A percentile compares a stretch with the other conserved stretches of the same genome.
Evolutionary conservation across 2,797 vertebrate species (phyloP).

Genomic region (Percopsis omiscomaycus): DNA sequence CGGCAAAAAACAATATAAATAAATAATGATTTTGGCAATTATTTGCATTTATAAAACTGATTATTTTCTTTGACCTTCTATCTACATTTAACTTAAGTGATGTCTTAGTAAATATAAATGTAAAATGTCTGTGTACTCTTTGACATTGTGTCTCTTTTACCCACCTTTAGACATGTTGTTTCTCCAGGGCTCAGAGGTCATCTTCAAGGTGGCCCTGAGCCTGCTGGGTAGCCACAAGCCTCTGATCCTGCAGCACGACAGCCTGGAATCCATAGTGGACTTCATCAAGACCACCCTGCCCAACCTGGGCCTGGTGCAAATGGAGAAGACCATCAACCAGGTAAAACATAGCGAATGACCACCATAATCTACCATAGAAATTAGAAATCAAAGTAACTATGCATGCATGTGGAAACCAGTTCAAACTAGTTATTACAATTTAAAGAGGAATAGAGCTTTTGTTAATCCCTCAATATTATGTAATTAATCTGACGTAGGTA

Average conservation of each 20-base stretch:
- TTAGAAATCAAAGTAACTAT: background rate
- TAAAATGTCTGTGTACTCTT: background rate
- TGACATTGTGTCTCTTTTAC: background rate
- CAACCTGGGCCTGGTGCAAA: conserved; percentile 95
- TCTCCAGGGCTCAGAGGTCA: conserved; percentile 93
- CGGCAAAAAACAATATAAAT: too few relatives aligned
- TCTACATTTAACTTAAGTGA: background rate
- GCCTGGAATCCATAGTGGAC: conserved; percentile 95
- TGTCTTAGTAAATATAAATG: background rate
- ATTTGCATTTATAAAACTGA: too few relatives aligned
- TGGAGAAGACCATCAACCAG: conserved; percentile 99
- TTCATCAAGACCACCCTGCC: conserved; percentile 97
- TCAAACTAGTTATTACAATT: too few relatives aligned
- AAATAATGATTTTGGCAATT: too few relatives aligned
- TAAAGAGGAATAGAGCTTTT: too few relatives aligned
- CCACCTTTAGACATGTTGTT: conserved; percentile 89
- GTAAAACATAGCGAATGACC: conserved; percentile 43
- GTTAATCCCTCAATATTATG: too few relatives aligned
- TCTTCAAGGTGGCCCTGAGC: conserved; percentile 96
- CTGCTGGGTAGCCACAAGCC: conserved; percentile 96
- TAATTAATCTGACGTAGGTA: too few relatives aligned
- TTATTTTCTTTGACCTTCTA: too few relatives aligned
- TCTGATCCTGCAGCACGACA: conserved; percentile 95
- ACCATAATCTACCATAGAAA: too few relatives aligned
- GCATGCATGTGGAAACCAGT: background rate